Percentiles rank a stretch among this genome's conserved stretches.
Evolutionary conservation across 1,140 invertebrate species (phyloP).

Genomic region (Hypsibius dujardini): DNA sequence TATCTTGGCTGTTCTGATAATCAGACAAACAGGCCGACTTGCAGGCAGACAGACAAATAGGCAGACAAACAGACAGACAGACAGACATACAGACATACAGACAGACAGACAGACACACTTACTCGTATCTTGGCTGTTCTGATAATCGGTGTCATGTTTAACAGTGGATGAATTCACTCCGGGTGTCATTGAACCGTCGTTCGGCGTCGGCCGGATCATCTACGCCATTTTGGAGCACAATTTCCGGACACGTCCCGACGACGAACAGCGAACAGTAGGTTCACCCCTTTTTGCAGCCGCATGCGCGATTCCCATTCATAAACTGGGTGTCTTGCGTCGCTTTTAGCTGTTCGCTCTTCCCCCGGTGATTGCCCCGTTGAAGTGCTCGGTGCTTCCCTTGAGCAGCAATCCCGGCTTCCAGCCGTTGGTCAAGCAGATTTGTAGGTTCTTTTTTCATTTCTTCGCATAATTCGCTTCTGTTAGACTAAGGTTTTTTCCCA

Average conservation of each 20-base stretch:
- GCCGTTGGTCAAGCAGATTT: slow-evolving; percentile 62
- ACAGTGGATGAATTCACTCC: slow-evolving; percentile 85
- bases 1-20: no score
- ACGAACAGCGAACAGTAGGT: slow-evolving; percentile 72
- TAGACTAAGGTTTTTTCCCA: slow-evolving; percentile 28
- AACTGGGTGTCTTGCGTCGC: slow-evolving; percentile 19
- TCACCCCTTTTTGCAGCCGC: slow-evolving; percentile 12
- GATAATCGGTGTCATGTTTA: background rate
- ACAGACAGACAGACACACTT: no score
- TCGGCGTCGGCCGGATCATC: slow-evolving; percentile 91
- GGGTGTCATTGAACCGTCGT: slow-evolving; percentile 95
- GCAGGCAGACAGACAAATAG: no score
- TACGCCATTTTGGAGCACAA: slow-evolving; percentile 91
- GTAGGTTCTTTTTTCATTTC: no score
- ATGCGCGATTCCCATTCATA: background rate
- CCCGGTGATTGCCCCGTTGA: slow-evolving; percentile 73
- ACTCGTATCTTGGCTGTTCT: background rate
- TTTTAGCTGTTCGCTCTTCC: slow-evolving; percentile 68
- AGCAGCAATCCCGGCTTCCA: slow-evolving; percentile 71
- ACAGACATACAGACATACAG: no score
- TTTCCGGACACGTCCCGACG: slow-evolving; percentile 70
- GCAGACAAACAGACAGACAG: no score
- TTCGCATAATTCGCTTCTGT: slow-evolving; percentile 24
- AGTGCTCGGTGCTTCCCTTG: slow-evolving; percentile 86
- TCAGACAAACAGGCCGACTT: no score